Evolutionary conservation across 92 coral and sea anemone species (phyloP).

Genomic region (Pocillopora meandrina): DNA sequence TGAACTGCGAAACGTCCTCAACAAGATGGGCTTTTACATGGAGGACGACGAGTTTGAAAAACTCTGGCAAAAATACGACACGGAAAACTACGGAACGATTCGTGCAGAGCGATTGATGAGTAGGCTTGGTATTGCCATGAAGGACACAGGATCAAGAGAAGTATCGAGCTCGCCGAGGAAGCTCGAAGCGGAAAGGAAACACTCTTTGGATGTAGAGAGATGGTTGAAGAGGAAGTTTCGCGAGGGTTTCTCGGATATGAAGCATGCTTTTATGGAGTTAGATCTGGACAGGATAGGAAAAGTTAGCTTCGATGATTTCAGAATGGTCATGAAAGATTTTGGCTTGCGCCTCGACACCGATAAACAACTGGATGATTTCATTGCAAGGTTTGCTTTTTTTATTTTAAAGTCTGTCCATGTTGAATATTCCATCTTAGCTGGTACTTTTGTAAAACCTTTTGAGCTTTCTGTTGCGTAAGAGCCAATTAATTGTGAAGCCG

Average conservation of each 20-base stretch:
- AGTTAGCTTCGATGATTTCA: conserved; percentile 80
- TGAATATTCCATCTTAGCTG: too few species aligned
- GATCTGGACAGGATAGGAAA: conserved; percentile 95
- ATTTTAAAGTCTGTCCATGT: too few species aligned
- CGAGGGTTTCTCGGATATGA: conserved; percentile 98
- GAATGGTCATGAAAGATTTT: conserved; percentile 84
- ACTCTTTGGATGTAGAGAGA: conserved; percentile 83
- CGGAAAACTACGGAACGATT: conserved; percentile 92
- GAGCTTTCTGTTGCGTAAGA: too few species aligned
- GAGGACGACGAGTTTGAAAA: conserved; percentile 96
- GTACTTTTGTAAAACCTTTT: too few species aligned
- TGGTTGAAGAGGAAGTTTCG: conserved; percentile 95
- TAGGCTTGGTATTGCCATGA: conserved; percentile 86
- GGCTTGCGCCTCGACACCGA: conserved; percentile 79
- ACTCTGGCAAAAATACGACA: conserved; percentile 98
- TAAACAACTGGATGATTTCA: conserved; percentile 92
- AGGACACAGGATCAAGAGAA: conserved; percentile 59
- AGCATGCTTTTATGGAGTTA: conserved; percentile 95
- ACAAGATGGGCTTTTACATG: conserved; percentile 96
- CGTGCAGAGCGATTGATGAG: conserved; percentile 85
- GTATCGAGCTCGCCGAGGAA: conserved; percentile 78
- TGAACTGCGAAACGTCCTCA: conserved; percentile 91
- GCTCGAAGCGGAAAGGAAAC: conserved; percentile 86
- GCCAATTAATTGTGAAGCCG: too few species aligned
- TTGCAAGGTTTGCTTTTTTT: conserved; percentile 68